These are phyloP conservation scores for Beaufortia kweichowensis DNA, from an alignment of 2,113 vertebrate genomes.

Conservation along the genomic window DNA sequence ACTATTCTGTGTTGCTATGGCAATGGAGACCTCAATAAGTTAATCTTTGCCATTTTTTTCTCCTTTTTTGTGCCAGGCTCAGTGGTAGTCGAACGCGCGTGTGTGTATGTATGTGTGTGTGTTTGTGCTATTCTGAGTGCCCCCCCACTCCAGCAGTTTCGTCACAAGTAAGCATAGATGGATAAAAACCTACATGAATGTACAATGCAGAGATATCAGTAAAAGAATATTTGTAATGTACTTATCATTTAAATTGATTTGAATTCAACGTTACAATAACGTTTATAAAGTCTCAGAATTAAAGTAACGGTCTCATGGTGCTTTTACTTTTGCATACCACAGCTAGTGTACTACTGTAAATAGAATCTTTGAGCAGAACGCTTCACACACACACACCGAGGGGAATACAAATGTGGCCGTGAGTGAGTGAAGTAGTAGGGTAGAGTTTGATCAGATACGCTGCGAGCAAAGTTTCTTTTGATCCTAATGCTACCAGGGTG, in stretches of 20 bases:
- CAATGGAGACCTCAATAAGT: conserved; percentile 79
- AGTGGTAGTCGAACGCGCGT: conserved; percentile 31
- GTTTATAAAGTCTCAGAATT: background rate
- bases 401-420: conserved; percentile 65
- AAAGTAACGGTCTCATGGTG: background rate
- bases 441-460: conserved; percentile 38
- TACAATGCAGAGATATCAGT: no score
- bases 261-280: background rate
- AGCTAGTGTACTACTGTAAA: conserved; percentile 56
- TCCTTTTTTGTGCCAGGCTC: conserved; percentile 48
- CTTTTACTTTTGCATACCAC: background rate
- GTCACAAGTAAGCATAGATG: conserved; percentile 28
- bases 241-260: background rate
- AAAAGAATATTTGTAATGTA: background rate
- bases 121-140: conserved; percentile 9
- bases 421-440: conserved; percentile 7
- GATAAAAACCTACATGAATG: conserved; percentile 27
- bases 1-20: conserved; percentile 80
- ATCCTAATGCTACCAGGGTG: conserved; percentile 11
- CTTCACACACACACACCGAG: conserved; percentile 53
- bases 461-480: conserved; percentile 40
- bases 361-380: conserved; percentile 65
- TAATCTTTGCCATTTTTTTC: conserved; percentile 68
- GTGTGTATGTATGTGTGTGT: conserved; percentile 6
- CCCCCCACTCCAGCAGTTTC: conserved; percentile 7